Evolutionary conservation across 1,140 invertebrate genomes (phyloP).

Genomic region (Drosophila tsacasi): DNA sequence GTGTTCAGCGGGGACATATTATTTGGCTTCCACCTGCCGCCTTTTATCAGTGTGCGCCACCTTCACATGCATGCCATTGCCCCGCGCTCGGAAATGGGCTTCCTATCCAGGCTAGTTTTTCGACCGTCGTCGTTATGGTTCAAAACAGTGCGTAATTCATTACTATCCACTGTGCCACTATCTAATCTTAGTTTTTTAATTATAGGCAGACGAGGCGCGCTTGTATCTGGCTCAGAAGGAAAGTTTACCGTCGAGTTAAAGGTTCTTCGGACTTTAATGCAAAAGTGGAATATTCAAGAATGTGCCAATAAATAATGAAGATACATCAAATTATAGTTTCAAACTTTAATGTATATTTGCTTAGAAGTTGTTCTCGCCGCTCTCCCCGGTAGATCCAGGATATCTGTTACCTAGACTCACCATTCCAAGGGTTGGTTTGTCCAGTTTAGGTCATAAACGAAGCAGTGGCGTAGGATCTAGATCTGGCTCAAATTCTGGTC

Average conservation of each 20-base stretch:
- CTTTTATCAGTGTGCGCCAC: conserved; percentile 93
- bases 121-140: conserved; percentile 92
- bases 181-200: conserved; percentile 6
- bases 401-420: too few species aligned
- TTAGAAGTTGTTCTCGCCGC: neutral
- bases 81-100: conserved; percentile 91
- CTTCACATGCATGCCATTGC: conserved; percentile 95
- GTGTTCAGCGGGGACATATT: conserved; percentile 87
- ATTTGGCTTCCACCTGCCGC: conserved; percentile 96
- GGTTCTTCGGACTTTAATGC: too few species aligned
- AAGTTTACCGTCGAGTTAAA: neutral
- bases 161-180: neutral
- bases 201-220: conserved; percentile 18
- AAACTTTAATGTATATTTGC: neutral
- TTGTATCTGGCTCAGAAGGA: conserved; percentile 19
- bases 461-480: neutral
- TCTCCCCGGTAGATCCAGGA: neutral
- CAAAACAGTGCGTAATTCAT: conserved; percentile 89
- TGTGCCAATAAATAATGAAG: conserved; percentile 3
- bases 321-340: neutral
- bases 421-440: neutral
- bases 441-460: neutral
- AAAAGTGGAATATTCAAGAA: too few species aligned
- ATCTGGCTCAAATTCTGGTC: neutral
- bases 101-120: conserved; percentile 90